phyloP scores from a whole-genome alignment of 2,113 vertebrate species.

The Carollia perspicillata region DNA sequence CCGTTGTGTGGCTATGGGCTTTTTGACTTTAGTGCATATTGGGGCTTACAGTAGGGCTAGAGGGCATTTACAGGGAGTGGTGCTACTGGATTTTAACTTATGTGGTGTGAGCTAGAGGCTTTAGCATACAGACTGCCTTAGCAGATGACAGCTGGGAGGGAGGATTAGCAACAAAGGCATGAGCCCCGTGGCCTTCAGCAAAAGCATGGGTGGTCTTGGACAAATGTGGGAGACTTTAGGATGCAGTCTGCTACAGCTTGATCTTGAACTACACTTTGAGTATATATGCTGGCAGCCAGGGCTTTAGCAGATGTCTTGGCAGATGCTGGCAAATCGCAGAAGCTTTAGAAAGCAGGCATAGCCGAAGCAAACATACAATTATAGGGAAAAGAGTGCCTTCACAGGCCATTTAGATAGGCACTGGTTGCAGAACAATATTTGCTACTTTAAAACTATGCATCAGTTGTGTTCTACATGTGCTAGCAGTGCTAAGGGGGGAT shows the following conservation, averaged over 20 bases:
- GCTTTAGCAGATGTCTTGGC: constrained; percentile 53
- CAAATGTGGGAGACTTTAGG: background rate
- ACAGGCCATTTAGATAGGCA: background rate
- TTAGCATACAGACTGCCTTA: background rate
- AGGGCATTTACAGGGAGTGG: background rate
- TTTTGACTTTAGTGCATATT: background rate
- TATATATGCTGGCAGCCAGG: constrained; percentile 33
- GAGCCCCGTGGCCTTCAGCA: background rate
- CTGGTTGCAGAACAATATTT: constrained; percentile 27
- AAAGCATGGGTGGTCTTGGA: background rate
- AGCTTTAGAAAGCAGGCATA: constrained; percentile 45
- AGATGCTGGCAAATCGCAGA: constrained; percentile 56
- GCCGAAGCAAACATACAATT: constrained; percentile 54
- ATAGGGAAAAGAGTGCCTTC: constrained; percentile 42
- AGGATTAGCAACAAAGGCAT: constrained; percentile 12
- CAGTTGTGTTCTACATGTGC: background rate
- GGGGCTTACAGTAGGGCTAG: background rate
- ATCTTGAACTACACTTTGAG: constrained; percentile 48
- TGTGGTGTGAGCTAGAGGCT: background rate
- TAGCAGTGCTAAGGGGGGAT: background rate
- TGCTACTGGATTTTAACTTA: background rate
- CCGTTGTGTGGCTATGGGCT: background rate
- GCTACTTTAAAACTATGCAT: background rate
- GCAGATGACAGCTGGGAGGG: background rate
- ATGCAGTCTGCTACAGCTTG: constrained; percentile 10